Percentiles rank a stretch among this genome's conserved stretches.
Evolutionary conservation across 2,113 vertebrate genomes (phyloP).

Genomic region (Genyomyrus donnyi): DNA sequence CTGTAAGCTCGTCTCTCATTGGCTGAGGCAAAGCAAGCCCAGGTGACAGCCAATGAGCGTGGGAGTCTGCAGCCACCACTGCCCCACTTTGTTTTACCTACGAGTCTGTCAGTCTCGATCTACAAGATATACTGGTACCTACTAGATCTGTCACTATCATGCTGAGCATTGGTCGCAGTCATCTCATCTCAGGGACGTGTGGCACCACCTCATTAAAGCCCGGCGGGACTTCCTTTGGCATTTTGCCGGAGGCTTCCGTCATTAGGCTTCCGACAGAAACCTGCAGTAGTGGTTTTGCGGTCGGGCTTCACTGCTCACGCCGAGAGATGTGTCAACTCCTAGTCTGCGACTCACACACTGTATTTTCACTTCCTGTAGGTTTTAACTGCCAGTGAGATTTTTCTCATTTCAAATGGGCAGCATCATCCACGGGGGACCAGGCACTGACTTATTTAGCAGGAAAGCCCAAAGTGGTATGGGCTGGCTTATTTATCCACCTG

Average conservation of each 20-base stretch:
- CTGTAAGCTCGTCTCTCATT: background rate
- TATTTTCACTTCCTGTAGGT: background rate
- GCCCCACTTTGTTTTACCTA: background rate
- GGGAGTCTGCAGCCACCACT: background rate
- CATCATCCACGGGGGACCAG: background rate
- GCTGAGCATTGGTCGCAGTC: background rate
- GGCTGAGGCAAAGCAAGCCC: background rate
- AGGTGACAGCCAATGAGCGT: background rate
- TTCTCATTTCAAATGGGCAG: background rate
- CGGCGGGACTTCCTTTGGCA: background rate
- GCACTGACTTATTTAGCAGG: background rate
- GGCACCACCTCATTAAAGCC: background rate
- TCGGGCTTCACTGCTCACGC: background rate
- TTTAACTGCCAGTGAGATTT: background rate
- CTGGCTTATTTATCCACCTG: background rate
- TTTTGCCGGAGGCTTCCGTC: background rate
- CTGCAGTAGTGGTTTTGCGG: background rate
- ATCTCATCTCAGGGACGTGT: background rate
- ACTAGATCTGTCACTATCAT: background rate
- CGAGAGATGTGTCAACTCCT: background rate
- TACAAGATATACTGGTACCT: conserved; percentile 1
- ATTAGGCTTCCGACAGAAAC: background rate
- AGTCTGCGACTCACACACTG: background rate
- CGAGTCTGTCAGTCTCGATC: background rate
- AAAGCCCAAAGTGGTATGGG: background rate